phyloP scores from a whole-genome alignment of 2,888 invertebrate species.

The Alcis repandata region DNA sequence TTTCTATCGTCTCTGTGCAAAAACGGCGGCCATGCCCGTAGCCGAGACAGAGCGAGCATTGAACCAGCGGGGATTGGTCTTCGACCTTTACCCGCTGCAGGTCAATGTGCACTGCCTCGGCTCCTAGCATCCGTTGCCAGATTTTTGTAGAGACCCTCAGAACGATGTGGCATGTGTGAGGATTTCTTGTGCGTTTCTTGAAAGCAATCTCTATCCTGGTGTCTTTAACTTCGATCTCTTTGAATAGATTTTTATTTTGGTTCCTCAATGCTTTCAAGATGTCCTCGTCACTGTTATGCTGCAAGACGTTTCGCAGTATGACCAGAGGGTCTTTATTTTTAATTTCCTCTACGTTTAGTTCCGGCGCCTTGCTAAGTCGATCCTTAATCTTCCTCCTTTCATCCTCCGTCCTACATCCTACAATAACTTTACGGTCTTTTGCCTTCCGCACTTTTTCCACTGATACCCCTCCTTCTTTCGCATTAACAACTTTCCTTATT shows the following conservation, averaged over 20 bases:
- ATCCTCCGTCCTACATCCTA: constrained; percentile 14
- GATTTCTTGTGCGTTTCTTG: neutral
- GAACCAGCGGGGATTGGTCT: neutral
- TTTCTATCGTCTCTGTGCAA: neutral
- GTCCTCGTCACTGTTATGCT: constrained; percentile 18
- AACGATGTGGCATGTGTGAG: neutral
- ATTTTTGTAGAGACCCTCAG: neutral
- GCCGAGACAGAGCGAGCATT: neutral
- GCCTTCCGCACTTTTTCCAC: constrained; percentile 22
- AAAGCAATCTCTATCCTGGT: neutral
- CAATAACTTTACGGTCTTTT: constrained; percentile 22
- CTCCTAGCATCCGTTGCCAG: neutral
- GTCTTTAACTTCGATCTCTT: neutral
- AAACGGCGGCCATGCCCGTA: constrained; percentile 7
- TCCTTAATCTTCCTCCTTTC: constrained; percentile 13
- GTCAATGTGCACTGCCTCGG: neutral
- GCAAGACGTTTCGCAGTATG: constrained; percentile 1
- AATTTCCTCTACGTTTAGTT: constrained; percentile 6
- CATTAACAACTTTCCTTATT: constrained; percentile 27
- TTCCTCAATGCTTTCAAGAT: constrained; percentile 9
- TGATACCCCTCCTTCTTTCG: constrained; percentile 14
- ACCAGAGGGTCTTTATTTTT: constrained; percentile 6
- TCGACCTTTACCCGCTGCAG: neutral
- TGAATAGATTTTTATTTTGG: neutral
- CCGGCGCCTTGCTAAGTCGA: neutral